phyloP scores from a whole-genome alignment of 2,113 vertebrate species.

The Oryzias curvinotus region DNA sequence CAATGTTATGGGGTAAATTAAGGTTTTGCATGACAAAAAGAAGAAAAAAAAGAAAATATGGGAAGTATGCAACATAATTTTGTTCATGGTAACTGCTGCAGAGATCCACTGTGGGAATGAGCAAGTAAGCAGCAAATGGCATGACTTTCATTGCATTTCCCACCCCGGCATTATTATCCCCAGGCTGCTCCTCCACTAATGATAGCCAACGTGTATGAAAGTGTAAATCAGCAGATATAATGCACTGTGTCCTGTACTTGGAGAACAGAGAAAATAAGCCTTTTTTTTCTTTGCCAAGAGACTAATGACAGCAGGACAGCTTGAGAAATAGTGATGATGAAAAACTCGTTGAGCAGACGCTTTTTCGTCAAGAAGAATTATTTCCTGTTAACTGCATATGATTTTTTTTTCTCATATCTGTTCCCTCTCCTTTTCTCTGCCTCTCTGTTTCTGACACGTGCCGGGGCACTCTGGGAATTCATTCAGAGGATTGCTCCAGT shows the following conservation, averaged over 20 bases:
- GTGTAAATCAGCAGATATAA: conserved; percentile 55
- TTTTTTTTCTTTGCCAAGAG: conserved; percentile 16
- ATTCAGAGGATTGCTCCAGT: conserved; percentile 57
- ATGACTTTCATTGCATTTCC: conserved; percentile 32
- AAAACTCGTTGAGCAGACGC: conserved; percentile 45
- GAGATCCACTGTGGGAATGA: conserved; percentile 15
- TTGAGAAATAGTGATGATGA: conserved; percentile 57
- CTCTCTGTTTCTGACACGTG: conserved; percentile 37
- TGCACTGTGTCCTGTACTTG: conserved; percentile 31
- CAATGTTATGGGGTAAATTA: not conserved
- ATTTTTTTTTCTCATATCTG: conserved; percentile 10
- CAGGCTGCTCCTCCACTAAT: conserved; percentile 28
- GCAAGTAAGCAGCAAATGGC: conserved; percentile 28
- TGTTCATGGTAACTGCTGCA: conserved; percentile 3
- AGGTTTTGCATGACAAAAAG: not conserved
- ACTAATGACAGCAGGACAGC: conserved; percentile 60
- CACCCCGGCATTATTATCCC: conserved; percentile 41
- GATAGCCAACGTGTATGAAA: conserved; percentile 47
- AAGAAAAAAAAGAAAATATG: conserved; percentile 1
- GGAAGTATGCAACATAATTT: conserved; percentile 1
- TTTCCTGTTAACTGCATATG: conserved; percentile 45
- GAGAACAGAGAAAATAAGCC: conserved; percentile 48
- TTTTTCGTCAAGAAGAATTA: conserved; percentile 59
- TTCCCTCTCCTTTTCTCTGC: conserved; percentile 12
- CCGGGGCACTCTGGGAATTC: conserved; percentile 52